Percentiles rank a stretch among this genome's conserved stretches.
These are phyloP conservation scores for Cyclophora punctaria DNA, from an alignment of 2,888 invertebrate species.

Conservation along the genomic window DNA sequence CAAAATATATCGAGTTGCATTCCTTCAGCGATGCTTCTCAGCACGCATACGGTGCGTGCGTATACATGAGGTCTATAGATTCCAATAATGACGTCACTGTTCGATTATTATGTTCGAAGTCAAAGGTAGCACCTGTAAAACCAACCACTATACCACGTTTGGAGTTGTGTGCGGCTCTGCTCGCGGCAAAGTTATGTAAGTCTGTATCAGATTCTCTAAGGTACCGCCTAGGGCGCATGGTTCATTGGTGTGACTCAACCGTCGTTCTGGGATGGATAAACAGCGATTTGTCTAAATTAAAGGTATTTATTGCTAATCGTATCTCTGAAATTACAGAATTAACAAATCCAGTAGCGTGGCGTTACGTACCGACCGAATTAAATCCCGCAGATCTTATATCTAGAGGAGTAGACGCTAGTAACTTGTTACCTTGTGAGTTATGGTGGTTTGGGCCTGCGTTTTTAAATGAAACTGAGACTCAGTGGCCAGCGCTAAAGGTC, in stretches of 20 bases:
- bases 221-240: conserved; percentile 1
- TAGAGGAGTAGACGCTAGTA: conserved; percentile 13
- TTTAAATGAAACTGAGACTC: conserved; percentile 1
- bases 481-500: conserved; percentile 8
- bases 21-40: conserved; percentile 25
- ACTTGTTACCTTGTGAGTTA: conserved; percentile 3
- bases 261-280: conserved; percentile 21
- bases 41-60: conserved; percentile 23
- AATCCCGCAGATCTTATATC: conserved; percentile 25
- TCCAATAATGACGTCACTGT: conserved; percentile 5
- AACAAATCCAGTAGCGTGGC: conserved; percentile 11
- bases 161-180: conserved; percentile 21
- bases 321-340: conserved; percentile 14
- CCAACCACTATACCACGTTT: conserved; percentile 24
- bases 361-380: conserved; percentile 17
- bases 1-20: conserved; percentile 20
- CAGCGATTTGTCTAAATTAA: conserved; percentile 12
- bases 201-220: conserved; percentile 10
- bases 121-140: conserved; percentile 24
- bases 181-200: conserved; percentile 13
- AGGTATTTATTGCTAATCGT: conserved; percentile 21
- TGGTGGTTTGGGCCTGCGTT: conserved; percentile 22
- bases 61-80: conserved; percentile 19
- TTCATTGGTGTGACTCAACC: conserved; percentile 23
- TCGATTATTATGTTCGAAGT: conserved; percentile 22